phyloP scores from a whole-genome alignment of 2,797 vertebrate genomes.

The Acanthurus lineatus region DNA sequence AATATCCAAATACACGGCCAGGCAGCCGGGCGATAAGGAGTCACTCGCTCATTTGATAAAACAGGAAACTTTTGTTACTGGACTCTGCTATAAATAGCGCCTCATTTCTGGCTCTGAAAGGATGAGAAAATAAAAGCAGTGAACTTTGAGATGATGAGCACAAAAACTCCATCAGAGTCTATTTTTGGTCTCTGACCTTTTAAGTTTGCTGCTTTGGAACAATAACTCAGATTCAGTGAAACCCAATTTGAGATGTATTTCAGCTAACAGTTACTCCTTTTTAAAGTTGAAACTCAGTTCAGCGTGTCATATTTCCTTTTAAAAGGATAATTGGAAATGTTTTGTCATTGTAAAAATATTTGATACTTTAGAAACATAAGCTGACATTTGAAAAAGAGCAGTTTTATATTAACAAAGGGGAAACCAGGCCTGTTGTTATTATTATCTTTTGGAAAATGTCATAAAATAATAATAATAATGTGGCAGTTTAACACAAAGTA shows the following conservation, averaged over 20 bases:
- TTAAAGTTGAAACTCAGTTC: conserved; percentile 53
- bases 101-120: conserved; percentile 41
- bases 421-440: conserved; percentile 5
- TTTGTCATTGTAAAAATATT: conserved; percentile 20
- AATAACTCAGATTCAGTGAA: conserved; percentile 36
- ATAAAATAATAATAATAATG: conserved; percentile 33
- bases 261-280: conserved; percentile 17
- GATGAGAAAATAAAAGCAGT: conserved; percentile 60
- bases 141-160: conserved; percentile 43
- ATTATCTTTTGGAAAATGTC: conserved; percentile 35
- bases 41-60: conserved; percentile 51
- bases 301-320: conserved; percentile 3
- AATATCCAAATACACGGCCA: conserved; percentile 37
- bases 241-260: conserved; percentile 10
- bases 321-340: conserved; percentile 15
- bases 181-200: conserved; percentile 55
- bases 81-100: conserved; percentile 57
- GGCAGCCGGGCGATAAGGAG: conserved; percentile 64
- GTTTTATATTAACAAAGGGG: conserved; percentile 14
- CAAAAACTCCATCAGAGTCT: conserved; percentile 28
- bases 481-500: conserved; percentile 1
- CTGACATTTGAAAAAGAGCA: not conserved
- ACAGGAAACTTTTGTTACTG: conserved; percentile 67
- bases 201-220: conserved; percentile 37
- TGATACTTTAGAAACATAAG: not conserved